Percentiles rank a stretch among this genome's conserved stretches.
Conservation (phyloP, 2,888 invertebrate genomes). For the Galerucella calmariensis region DNA sequence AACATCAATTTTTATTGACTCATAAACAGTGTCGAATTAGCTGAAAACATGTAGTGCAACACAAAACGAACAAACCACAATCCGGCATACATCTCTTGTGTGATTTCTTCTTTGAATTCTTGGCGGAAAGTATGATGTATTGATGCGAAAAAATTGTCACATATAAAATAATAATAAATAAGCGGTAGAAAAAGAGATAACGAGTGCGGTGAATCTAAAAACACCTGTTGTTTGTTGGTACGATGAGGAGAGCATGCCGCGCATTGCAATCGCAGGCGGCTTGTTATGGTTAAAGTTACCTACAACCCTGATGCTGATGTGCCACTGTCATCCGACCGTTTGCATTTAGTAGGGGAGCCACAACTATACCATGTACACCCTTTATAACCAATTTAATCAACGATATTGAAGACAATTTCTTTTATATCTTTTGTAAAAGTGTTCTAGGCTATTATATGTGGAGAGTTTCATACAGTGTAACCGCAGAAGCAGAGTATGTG, state of each 20-base stretch:
- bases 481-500: too few species aligned
- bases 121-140: constrained; percentile 48
- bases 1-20: constrained; percentile 30
- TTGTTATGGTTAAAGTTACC: constrained; percentile 55
- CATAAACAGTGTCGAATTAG: constrained; percentile 31
- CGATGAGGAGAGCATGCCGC: constrained; percentile 52
- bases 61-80: constrained; percentile 29
- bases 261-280: constrained; percentile 57
- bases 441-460: too few species aligned
- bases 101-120: constrained; percentile 29
- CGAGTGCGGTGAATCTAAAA: constrained; percentile 56
- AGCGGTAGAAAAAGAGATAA: constrained; percentile 54
- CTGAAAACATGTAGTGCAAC: constrained; percentile 17
- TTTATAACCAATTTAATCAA: too few species aligned
- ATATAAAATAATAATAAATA: constrained; percentile 58
- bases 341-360: constrained; percentile 27
- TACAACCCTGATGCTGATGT: constrained; percentile 47
- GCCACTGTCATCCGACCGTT: constrained; percentile 37
- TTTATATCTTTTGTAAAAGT: too few species aligned
- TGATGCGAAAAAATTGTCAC: constrained; percentile 53
- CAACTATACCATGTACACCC: too few species aligned
- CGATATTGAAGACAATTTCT: too few species aligned
- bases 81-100: constrained; percentile 4
- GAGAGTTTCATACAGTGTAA: too few species aligned
- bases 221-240: constrained; percentile 56